Conservation (phyloP, 2,888 invertebrate species). For the Norana najaformis region DNA sequence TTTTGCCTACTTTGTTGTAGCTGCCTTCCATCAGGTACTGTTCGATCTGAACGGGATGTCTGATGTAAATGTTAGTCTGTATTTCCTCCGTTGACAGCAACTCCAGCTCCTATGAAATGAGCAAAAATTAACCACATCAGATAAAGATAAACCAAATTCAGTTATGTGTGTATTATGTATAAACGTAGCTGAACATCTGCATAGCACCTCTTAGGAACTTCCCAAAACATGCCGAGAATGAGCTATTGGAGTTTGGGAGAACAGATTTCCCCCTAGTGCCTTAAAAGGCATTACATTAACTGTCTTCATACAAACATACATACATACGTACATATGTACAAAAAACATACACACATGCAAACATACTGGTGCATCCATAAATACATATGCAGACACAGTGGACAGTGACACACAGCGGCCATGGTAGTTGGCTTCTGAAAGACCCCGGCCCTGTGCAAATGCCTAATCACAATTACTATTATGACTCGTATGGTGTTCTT, state of each 20-base stretch:
- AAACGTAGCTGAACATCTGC: background rate
- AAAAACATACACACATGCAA: too few species aligned
- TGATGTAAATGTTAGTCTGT: slow-evolving; percentile 88
- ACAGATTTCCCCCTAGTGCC: too few species aligned
- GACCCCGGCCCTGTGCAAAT: background rate
- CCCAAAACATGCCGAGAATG: background rate
- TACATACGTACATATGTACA: too few species aligned
- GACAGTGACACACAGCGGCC: too few species aligned
- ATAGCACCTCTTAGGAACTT: too few species aligned
- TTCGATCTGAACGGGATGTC: slow-evolving; percentile 90
- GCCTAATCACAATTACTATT: background rate
- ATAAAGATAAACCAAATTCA: background rate
- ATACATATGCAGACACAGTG: too few species aligned
- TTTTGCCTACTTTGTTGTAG: slow-evolving; percentile 82
- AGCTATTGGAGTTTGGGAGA: too few species aligned
- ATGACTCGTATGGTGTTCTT: slow-evolving; percentile 43
- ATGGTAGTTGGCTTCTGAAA: too few species aligned
- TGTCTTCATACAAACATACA: too few species aligned
- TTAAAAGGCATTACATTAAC: too few species aligned
- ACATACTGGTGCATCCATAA: too few species aligned
- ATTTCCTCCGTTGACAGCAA: slow-evolving; percentile 87
- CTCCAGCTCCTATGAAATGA: slow-evolving; percentile 74
- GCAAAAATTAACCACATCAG: background rate
- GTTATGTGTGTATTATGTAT: background rate
- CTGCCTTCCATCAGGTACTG: slow-evolving; percentile 99